A percentile compares a stretch with the other conserved stretches of the same genome.
These are phyloP conservation scores for Stenodera caucasica DNA, from an alignment of 2,888 invertebrate species.

Conservation along the genomic window DNA sequence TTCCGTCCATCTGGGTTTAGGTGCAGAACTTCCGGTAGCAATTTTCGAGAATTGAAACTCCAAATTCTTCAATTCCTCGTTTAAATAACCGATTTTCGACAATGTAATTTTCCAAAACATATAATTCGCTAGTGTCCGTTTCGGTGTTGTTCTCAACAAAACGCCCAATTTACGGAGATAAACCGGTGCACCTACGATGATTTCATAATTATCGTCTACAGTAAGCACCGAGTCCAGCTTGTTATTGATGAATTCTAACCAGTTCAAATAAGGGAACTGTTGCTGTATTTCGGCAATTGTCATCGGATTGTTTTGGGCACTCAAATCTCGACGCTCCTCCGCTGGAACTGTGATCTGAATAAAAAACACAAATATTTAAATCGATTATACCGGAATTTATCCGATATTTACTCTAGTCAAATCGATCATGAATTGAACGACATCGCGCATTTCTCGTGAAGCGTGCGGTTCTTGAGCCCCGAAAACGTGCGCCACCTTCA, in stretches of 20 bases:
- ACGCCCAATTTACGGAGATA: conserved; percentile 51
- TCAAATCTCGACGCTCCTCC: conserved; percentile 32
- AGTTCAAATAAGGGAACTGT: conserved; percentile 41
- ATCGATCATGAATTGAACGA: conserved; percentile 34
- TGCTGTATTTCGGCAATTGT: conserved; percentile 55
- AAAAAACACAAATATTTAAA: too few relatives aligned
- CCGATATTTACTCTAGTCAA: conserved; percentile 32
- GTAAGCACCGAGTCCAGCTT: conserved; percentile 47
- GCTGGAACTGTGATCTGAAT: conserved; percentile 41
- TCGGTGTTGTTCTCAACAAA: conserved; percentile 56
- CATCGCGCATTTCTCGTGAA: conserved; percentile 32
- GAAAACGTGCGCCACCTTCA: conserved; percentile 34
- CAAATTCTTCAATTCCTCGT: conserved; percentile 69
- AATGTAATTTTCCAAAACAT: conserved; percentile 84
- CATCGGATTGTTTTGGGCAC: conserved; percentile 35
- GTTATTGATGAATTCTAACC: conserved; percentile 52
- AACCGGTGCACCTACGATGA: conserved; percentile 57
- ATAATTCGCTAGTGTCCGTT: conserved; percentile 77
- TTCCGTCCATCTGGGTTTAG: conserved; percentile 81
- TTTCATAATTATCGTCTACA: too few relatives aligned
- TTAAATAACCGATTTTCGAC: conserved; percentile 73
- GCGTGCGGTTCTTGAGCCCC: conserved; percentile 34
- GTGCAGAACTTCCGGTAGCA: conserved; percentile 74
- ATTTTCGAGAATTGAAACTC: conserved; percentile 75
- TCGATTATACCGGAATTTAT: not conserved